phyloP scores from a whole-genome alignment of 2,113 vertebrate genomes.

The Hypomesus transpacificus region DNA sequence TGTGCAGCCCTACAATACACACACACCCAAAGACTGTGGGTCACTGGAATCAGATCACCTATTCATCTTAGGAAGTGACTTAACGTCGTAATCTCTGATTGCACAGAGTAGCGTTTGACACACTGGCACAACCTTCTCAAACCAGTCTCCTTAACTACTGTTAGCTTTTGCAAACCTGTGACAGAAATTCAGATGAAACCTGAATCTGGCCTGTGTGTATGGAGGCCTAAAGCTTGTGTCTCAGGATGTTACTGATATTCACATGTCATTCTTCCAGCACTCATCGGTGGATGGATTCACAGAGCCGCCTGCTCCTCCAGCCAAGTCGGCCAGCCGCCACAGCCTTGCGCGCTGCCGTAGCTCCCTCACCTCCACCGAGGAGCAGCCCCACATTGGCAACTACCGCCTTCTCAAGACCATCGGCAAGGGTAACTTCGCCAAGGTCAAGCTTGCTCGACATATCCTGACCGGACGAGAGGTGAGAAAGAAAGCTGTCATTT shows the following conservation, averaged over 20 bases:
- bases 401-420: constrained; percentile 95
- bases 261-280: constrained; percentile 69
- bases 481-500: constrained; percentile 41
- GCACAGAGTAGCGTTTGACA: constrained; percentile 26
- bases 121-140: constrained; percentile 30
- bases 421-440: constrained; percentile 95
- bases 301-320: constrained; percentile 79
- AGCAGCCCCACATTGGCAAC: constrained; percentile 91
- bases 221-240: neutral
- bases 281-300: constrained; percentile 89
- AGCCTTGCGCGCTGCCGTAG: constrained; percentile 89
- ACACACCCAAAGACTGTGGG: neutral
- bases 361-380: constrained; percentile 85
- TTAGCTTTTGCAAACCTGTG: neutral
- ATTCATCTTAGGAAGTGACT: constrained; percentile 4
- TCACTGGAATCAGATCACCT: constrained; percentile 3
- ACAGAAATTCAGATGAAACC: neutral
- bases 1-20: neutral
- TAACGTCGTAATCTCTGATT: constrained; percentile 33
- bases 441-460: constrained; percentile 92
- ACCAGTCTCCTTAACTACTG: constrained; percentile 14
- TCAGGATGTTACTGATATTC: constrained; percentile 30
- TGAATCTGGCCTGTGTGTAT: constrained; percentile 3
- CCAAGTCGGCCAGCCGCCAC: constrained; percentile 90
- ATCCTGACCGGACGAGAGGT: constrained; percentile 95